A percentile compares a stretch with the other conserved stretches of the same genome.
Evolutionary conservation across 2,797 vertebrate genomes (phyloP).

Genomic region (Gephyroberyx darwinii): DNA sequence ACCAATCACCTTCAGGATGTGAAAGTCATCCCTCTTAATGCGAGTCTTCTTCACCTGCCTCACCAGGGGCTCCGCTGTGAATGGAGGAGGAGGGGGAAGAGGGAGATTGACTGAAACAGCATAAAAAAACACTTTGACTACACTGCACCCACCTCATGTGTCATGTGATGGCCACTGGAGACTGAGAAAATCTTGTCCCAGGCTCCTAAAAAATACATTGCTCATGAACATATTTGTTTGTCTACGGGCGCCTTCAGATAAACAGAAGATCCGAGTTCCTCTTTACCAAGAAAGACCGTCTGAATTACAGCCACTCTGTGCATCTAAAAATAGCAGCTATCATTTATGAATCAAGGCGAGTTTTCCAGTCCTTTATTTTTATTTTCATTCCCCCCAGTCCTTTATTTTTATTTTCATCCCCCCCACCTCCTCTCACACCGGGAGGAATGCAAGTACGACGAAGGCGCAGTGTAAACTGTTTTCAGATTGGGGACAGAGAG

Average conservation of each 20-base stretch:
- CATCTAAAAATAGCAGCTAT: constrained; percentile 72
- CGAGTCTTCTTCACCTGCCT: constrained; percentile 82
- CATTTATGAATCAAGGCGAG: constrained; percentile 61
- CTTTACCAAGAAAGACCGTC: constrained; percentile 49
- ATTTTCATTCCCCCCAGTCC: constrained; percentile 52
- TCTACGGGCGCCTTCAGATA: background rate
- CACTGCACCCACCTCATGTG: no score
- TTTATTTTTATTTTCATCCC: constrained; percentile 53
- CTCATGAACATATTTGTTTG: background rate
- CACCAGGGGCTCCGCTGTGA: constrained; percentile 84
- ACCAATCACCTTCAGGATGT: constrained; percentile 90
- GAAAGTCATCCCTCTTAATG: constrained; percentile 88
- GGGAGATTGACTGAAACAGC: background rate
- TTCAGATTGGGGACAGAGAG: constrained; percentile 36
- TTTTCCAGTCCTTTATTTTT: constrained; percentile 67
- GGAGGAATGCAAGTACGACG: constrained; percentile 65
- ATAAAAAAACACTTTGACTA: no score
- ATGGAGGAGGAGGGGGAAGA: constrained; percentile 16
- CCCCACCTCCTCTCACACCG: constrained; percentile 27
- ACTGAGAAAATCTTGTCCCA: background rate
- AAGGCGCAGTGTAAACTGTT: constrained; percentile 61
- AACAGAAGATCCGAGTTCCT: constrained; percentile 36
- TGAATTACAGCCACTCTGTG: constrained; percentile 44
- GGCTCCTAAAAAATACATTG: background rate
- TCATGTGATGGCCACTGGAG: no score